Evolutionary conservation across 2,888 invertebrate species (phyloP), one percentile per base, ranked within the genome.

Genomic region (Aleiodes leptofemur): DNA sequence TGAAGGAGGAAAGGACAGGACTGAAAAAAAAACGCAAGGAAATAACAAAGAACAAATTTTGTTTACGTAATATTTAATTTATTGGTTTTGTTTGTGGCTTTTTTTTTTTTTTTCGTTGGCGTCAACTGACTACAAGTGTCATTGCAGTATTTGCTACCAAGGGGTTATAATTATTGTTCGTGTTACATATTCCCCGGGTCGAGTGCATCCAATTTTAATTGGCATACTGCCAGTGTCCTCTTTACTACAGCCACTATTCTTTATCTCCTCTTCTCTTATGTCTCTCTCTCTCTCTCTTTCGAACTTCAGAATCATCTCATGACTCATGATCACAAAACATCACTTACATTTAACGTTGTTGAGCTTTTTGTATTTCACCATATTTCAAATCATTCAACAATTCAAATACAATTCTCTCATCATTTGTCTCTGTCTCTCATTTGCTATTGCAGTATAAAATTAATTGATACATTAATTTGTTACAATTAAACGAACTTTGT

Each of bases 191-290:
- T 72, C 55, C 38, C 56, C 68, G 59, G 69, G 71, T 69, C 69
- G 64, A 72, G 68, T 68, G 57, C 64, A 55, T 80, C 76, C 75
- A 82, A 84, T 85, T 85, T 85, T 85, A 83, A 84, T 83, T 85
- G 85, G 84, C 85, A 74, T 73, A 64, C 56, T 29, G 83, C 85
- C 85, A 84, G 81, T 79, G 77, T 80, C 80, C 79, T 76, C 79
- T 78, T 80, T 69, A 76, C 66, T 69, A 61, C 61, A 38, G 38
- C 43, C 11, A 9, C n/a, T 1, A 53, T 68, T 43, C 43, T 43
- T 43, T 43, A 43, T 69, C 73, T 68, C 68, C 55, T 50, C 56
- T 68, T 48, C 56, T 68, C 56, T 2, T 23, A 23, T 43, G 55
- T 43, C 48, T 50, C 64, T 23, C 57, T 57, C 29, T 57, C 23